These are phyloP conservation scores for Pangasianodon hypophthalmus DNA, from an alignment of 2,113 vertebrate species.

Conservation along the genomic window DNA sequence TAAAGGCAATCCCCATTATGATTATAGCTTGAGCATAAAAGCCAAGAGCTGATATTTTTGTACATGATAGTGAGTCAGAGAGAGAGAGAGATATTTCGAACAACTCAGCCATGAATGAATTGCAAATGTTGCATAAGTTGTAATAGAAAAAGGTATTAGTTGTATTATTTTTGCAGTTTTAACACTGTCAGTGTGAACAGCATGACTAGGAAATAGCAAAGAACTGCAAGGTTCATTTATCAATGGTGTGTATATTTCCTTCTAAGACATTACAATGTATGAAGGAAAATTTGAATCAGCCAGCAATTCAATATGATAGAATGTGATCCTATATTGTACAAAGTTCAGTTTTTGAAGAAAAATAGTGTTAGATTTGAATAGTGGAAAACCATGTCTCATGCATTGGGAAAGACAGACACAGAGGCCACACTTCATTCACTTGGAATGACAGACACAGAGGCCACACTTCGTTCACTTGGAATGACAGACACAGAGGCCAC, in stretches of 20 bases:
- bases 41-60: constrained; percentile 19
- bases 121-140: background rate
- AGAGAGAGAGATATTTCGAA: background rate
- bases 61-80: constrained; percentile 17
- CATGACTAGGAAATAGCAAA: constrained; percentile 5
- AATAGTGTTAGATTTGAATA: background rate
- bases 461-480: background rate
- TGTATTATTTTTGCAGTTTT: background rate
- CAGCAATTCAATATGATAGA: background rate
- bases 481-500: background rate
- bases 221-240: constrained; percentile 3
- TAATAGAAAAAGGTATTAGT: constrained; percentile 11
- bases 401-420: background rate
- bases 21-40: constrained; percentile 31
- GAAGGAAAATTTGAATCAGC: background rate
- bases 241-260: background rate
- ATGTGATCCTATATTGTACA: background rate
- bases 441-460: background rate
- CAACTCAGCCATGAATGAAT: constrained; percentile 10
- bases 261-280: background rate
- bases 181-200: background rate
- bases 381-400: background rate
- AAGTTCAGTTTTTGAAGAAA: background rate
- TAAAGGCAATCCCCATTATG: constrained; percentile 9
- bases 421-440: background rate